Evolutionary conservation across 2,113 vertebrate genomes (phyloP).

Genomic region (Ancistrus triradiatus): DNA sequence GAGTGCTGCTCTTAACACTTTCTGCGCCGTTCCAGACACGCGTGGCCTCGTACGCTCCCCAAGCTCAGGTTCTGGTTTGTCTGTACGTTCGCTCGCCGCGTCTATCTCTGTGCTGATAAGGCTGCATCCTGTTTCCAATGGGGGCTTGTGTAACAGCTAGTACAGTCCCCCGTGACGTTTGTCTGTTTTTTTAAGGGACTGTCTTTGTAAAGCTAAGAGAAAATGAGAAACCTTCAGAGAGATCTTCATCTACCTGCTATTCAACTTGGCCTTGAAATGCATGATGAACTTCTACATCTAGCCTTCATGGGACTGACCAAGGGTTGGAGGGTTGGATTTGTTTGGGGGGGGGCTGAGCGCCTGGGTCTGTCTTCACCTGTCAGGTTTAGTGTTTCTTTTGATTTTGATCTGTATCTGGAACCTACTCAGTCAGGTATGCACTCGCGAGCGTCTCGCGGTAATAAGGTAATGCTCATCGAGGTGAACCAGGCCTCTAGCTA

Average conservation of each 20-base stretch:
- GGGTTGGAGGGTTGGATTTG: slow-evolving; percentile 16
- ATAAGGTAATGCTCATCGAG: background rate
- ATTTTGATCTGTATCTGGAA: slow-evolving; percentile 8
- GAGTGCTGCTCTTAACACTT: slow-evolving; percentile 32
- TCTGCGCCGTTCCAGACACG: background rate
- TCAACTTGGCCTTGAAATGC: slow-evolving; percentile 18
- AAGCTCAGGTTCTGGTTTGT: slow-evolving; percentile 23
- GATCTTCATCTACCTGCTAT: slow-evolving; percentile 33
- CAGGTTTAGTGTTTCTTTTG: slow-evolving; percentile 34
- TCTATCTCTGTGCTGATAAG: slow-evolving; percentile 56
- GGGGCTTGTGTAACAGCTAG: slow-evolving; percentile 51
- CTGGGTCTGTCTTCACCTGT: slow-evolving; percentile 21
- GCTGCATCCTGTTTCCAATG: slow-evolving; percentile 72
- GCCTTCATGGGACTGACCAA: slow-evolving; percentile 18
- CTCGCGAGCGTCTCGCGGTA: slow-evolving; percentile 11
- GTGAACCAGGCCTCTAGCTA: background rate
- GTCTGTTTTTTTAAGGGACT: slow-evolving; percentile 38
- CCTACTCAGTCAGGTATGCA: slow-evolving; percentile 16
- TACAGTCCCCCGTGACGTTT: slow-evolving; percentile 58
- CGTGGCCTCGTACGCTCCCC: background rate
- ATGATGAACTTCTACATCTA: slow-evolving; percentile 27
- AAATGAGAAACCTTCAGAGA: slow-evolving; percentile 43
- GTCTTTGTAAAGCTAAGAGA: slow-evolving; percentile 36
- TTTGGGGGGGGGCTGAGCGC: slow-evolving; percentile 6
- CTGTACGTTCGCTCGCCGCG: slow-evolving; percentile 37